Base-by-base conservation (phyloP, 2,888 invertebrate species). In the Lordiphosa fenestrarum region DNA sequence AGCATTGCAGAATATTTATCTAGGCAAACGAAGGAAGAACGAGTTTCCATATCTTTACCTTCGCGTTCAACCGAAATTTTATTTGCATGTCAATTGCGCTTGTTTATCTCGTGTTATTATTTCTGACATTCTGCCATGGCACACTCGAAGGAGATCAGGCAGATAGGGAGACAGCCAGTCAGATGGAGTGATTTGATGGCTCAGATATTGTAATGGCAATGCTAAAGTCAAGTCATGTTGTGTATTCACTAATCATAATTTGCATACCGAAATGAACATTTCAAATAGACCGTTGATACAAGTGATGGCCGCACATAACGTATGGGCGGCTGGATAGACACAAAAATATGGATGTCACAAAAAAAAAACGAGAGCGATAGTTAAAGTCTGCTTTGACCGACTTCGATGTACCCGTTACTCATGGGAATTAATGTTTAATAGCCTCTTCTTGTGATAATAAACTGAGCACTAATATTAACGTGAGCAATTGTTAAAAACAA, bases 21-120 rank as follows among this genome's bases (percentile, higher is more conserved):
- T 71, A 66, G 61, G 57, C 59, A 59, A 56, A 25, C 60, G 36
- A 33, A 42, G 40, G 19, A 10, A 23, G 21, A 33, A 10, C 38
- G 13, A 10, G 30, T 37, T 35, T 37, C 39, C n/a, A 35, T 54
- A 53, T 40, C 13, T 42, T 63, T 10, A n/a, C 10, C 15, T 51
- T 41, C 36, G 49, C 19, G 33, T 50, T 54, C 30, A 60, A 42
- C 46, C 48, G 60, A 76, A 83, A 80, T 76, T 81, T 66, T 78
- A 78, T 78, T 78, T 78, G 77, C 77, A 78, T 78, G 77, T 81
- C 77, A 78, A 78, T 78, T 78, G 77, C 61, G 73, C 66, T 71
- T 78, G 84, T 84, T 78, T 78, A 81, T 84, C 82, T 73, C 71
- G 71, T 63, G 74, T 69, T 78, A 78, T 78, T 78, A 76, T 77